Evolutionary conservation across 2,888 invertebrate species (phyloP).

Genomic region (Acanthococcus lagerstroemiae): DNA sequence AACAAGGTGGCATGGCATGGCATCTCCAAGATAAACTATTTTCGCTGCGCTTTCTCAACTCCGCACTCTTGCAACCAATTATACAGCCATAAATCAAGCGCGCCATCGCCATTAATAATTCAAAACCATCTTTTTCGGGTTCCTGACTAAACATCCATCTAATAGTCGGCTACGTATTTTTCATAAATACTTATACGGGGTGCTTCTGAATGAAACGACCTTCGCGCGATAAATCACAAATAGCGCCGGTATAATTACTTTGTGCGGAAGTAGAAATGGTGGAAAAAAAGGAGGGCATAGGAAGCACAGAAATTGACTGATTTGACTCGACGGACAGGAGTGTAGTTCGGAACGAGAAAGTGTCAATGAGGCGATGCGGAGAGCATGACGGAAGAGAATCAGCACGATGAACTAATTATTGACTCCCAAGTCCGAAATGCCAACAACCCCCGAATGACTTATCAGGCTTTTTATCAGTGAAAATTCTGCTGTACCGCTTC

Average conservation of each 20-base stretch:
- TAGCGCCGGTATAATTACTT: neutral
- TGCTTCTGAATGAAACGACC: neutral
- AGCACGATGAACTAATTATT: too few relatives aligned
- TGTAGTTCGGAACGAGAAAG: too few relatives aligned
- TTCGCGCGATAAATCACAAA: slow-evolving; percentile 4
- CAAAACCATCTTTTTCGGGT: slow-evolving; percentile 2
- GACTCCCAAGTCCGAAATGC: too few relatives aligned
- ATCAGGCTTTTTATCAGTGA: too few relatives aligned
- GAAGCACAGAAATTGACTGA: too few relatives aligned
- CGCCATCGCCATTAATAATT: slow-evolving; percentile 20
- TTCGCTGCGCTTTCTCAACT: slow-evolving; percentile 14
- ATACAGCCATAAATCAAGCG: slow-evolving; percentile 25
- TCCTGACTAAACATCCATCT: neutral
- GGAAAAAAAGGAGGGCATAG: too few relatives aligned
- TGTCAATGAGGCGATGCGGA: too few relatives aligned
- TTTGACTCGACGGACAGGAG: too few relatives aligned
- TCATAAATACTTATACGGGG: neutral
- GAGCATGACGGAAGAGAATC: too few relatives aligned
- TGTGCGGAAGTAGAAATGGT: too few relatives aligned
- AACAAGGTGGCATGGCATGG: neutral
- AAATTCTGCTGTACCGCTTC: too few relatives aligned
- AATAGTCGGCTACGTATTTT: neutral
- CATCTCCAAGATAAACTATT: neutral
- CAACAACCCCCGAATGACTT: too few relatives aligned
- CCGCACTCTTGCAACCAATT: slow-evolving; percentile 29